Conservation (phyloP, 2,113 vertebrate species). For the Murina feae region DNA sequence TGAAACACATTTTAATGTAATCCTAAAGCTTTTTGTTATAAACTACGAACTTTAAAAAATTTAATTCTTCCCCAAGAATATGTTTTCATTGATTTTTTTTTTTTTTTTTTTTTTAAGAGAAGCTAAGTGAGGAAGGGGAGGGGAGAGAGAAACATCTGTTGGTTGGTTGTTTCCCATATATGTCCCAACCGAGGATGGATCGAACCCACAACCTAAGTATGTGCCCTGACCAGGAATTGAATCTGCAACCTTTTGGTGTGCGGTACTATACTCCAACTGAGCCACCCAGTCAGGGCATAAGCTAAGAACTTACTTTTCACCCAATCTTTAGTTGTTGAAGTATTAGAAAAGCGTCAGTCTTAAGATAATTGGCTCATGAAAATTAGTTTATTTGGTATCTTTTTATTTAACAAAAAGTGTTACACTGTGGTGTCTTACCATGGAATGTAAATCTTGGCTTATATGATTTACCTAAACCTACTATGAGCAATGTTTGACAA, state of each 20-base stretch:
- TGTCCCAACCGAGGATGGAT: background rate
- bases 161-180: background rate
- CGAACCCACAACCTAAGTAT: background rate
- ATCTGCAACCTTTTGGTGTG: background rate
- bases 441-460: background rate
- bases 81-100: background rate
- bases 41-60: background rate
- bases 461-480: background rate
- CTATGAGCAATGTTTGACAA: background rate
- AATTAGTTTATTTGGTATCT: background rate
- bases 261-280: background rate
- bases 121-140: too few relatives aligned
- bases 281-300: background rate
- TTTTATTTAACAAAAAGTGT: background rate
- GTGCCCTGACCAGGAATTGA: background rate
- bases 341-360: background rate
- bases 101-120: background rate
- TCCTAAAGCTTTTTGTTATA: background rate
- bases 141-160: background rate
- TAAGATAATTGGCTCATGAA: background rate
- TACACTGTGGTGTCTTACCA: background rate
- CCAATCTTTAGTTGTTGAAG: background rate
- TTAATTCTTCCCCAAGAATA: background rate
- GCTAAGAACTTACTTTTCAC: constrained; percentile 2
- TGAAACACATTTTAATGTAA: background rate